Conservation (phyloP, 2,797 vertebrate species). For the Choloepus didactylus region DNA sequence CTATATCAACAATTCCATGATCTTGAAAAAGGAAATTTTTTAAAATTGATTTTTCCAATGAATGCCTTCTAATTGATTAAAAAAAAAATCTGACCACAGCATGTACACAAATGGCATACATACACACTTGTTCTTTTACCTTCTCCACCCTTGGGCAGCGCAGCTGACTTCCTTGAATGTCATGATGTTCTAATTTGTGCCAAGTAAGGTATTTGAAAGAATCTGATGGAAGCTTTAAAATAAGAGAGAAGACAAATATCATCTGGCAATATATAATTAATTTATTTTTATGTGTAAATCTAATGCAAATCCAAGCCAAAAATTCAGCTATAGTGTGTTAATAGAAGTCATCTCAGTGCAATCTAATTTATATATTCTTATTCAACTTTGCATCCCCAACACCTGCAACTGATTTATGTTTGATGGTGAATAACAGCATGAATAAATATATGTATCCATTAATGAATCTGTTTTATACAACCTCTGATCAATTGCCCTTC, state of each 20-base stretch:
- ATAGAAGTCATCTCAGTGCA: neutral
- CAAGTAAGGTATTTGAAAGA: constrained; percentile 93
- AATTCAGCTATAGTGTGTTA: neutral
- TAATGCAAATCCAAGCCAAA: neutral
- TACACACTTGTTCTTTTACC: constrained; percentile 87
- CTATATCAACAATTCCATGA: neutral
- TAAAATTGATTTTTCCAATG: neutral
- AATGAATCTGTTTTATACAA: neutral
- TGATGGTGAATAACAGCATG: neutral
- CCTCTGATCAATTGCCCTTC: neutral
- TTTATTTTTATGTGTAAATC: constrained; percentile 30
- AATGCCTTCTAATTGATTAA: neutral
- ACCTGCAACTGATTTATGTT: neutral
- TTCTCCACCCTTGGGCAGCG: constrained; percentile 95
- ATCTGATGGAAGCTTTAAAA: constrained; percentile 93
- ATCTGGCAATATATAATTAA: neutral
- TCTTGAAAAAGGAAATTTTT: neutral
- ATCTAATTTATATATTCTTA: neutral
- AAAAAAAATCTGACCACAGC: neutral
- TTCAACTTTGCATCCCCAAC: neutral
- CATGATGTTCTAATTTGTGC: constrained; percentile 92
- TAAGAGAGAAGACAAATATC: constrained; percentile 57
- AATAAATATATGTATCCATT: neutral
- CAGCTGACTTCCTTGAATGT: constrained; percentile 94
- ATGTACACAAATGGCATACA: neutral